Base-by-base conservation (phyloP, 1,140 invertebrate genomes). In the Drosophila sproati region DNA sequence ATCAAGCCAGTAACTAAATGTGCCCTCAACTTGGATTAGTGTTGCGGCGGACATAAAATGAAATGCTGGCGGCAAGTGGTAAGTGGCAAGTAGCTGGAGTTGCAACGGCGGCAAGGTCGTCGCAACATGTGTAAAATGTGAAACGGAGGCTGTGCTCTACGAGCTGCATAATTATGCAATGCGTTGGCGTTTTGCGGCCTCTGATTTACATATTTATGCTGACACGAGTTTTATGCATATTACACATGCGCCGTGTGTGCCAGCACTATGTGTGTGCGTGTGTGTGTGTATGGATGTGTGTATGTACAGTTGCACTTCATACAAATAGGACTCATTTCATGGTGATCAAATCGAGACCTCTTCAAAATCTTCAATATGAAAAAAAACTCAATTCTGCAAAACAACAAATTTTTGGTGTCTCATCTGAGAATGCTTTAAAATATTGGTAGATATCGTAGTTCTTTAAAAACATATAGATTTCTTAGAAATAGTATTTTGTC, bases 161-260 rank as follows among this genome's bases (percentile, higher is more conserved):
- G 59, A 63, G 48, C 37, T 70, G 57, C 59, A 70, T 70, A 70
- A 74, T 74, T 74, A 70, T 56, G 72, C 67, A 63, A 69, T 59
- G 83, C 83, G 77, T 52, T 82, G 76, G 68, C 82, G 78, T 75
- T 78, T 66, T 62, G 56, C 56, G 59, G 71, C 59, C 71, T 73
- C 70, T 77, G 73, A 87, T 88, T 87, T 88, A 77, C 83, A 87
- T 87, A 87, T 87, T 88, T 82, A 87, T 87, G 79, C 69, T 76
- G 76, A 62, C 59, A 59, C 50, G 47, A 56, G 56, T 77, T 60
- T 66, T 20, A 10, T 62, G 55, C 47, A 63, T 43, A 88, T 80
- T 52, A 80, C 69, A 80, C 82, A 87, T 87, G 82, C 82, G 82
- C 70, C 67, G 41, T 45, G 73, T 78, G 31, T 50, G 59, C 63